Conservation (phyloP, 2,888 invertebrate species). For the Slavum lentiscoides region DNA sequence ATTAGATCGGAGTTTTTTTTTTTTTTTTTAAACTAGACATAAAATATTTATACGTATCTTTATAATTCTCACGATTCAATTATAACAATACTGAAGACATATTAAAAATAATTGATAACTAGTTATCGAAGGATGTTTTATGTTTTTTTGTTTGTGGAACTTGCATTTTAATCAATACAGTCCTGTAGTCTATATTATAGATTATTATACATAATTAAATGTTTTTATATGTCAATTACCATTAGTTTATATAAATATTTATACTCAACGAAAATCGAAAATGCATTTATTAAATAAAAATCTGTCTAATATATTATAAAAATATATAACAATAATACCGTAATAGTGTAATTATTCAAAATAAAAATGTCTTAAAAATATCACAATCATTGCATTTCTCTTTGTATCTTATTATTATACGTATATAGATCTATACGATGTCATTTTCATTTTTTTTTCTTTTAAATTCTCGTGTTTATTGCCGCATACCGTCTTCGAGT, state of each 20-base stretch:
- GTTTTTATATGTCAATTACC: slow-evolving; percentile 45
- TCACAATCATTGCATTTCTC: slow-evolving; percentile 39
- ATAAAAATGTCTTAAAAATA: slow-evolving; percentile 46
- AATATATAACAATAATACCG: slow-evolving; percentile 34
- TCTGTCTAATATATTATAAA: slow-evolving; percentile 31
- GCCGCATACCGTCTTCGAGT: not conserved
- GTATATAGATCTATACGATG: not conserved
- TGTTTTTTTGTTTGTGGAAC: not conserved
- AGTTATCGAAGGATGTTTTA: slow-evolving; percentile 12
- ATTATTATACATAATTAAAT: slow-evolving; percentile 13
- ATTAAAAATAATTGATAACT: slow-evolving; percentile 6
- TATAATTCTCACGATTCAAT: not conserved
- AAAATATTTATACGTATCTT: slow-evolving; percentile 10
- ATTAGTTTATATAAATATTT: slow-evolving; percentile 41
- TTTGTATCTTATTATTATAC: not conserved
- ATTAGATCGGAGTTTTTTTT: slow-evolving; percentile 23
- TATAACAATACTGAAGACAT: slow-evolving; percentile 13
- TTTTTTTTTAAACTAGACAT: slow-evolving; percentile 17
- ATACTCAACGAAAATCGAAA: slow-evolving; percentile 11
- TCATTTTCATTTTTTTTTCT: not conserved
- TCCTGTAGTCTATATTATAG: slow-evolving; percentile 10
- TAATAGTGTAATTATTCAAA: slow-evolving; percentile 36
- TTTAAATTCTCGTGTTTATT: not conserved
- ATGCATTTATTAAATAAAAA: slow-evolving; percentile 30
- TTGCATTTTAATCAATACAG: slow-evolving; percentile 29